phyloP scores from a whole-genome alignment of 2,888 invertebrate genomes.

The Aphodius sticticus region DNA sequence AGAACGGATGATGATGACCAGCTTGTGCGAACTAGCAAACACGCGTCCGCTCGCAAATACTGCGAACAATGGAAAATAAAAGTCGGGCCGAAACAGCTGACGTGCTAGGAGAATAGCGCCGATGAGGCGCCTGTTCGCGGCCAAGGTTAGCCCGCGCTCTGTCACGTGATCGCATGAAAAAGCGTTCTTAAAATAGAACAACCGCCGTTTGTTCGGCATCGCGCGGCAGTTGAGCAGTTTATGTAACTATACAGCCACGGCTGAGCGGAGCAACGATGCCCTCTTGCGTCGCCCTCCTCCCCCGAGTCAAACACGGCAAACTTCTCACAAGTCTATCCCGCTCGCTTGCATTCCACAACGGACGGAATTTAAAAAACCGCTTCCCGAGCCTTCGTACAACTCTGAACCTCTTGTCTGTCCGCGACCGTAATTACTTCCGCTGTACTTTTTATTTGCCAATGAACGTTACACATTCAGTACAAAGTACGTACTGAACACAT shows the following conservation, averaged over 20 bases:
- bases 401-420: neutral
- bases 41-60: neutral
- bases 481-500: neutral
- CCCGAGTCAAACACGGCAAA: neutral
- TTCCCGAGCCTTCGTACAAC: neutral
- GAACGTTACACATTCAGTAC: neutral
- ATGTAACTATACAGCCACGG: neutral
- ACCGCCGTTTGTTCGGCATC: neutral
- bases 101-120: conserved; percentile 11
- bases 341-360: neutral
- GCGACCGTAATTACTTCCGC: neutral
- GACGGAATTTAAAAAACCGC: neutral
- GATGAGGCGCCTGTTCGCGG: conserved; percentile 24
- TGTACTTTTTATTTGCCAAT: neutral
- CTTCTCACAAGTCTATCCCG: neutral
- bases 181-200: conserved; percentile 50
- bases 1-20: no score
- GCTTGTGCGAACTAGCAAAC: neutral
- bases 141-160: conserved; percentile 18
- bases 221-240: neutral
- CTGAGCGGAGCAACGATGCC: neutral
- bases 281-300: neutral
- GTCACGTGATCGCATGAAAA: conserved; percentile 45
- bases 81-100: conserved; percentile 4
- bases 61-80: neutral